These are phyloP conservation scores for Patagioenas fasciata DNA, from an alignment of 2,113 vertebrate species.

Conservation along the genomic window DNA sequence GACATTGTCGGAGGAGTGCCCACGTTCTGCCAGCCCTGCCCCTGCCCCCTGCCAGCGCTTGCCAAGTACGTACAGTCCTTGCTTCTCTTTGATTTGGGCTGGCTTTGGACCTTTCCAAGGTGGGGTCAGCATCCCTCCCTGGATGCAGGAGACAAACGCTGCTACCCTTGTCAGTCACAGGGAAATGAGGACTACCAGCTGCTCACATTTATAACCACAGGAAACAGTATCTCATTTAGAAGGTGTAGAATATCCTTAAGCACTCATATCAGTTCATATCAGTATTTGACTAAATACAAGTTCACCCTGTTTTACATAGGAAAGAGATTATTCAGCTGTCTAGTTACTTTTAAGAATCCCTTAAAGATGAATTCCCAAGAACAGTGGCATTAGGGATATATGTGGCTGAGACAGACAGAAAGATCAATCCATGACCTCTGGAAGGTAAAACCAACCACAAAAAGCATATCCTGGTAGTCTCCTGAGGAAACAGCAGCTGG, in stretches of 20 bases:
- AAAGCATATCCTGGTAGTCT: not conserved
- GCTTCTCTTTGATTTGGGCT: not conserved
- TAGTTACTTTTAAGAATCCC: not conserved
- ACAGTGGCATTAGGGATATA: not conserved
- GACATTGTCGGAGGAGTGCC: conserved; percentile 61
- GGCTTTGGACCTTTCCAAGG: not conserved
- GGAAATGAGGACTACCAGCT: not conserved
- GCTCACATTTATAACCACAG: not conserved
- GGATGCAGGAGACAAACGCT: not conserved
- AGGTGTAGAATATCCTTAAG: not conserved
- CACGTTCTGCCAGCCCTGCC: conserved; percentile 83
- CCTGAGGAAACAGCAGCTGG: not conserved
- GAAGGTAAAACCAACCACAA: not conserved
- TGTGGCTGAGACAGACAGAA: not conserved
- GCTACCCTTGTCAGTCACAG: not conserved
- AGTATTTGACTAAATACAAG: not conserved
- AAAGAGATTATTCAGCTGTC: not conserved
- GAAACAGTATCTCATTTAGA: not conserved
- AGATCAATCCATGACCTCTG: not conserved
- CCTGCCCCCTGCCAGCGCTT: conserved; percentile 84
- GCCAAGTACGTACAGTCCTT: conserved; percentile 83
- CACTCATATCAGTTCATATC: not conserved
- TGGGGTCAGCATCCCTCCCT: not conserved
- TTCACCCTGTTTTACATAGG: not conserved
- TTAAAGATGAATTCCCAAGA: not conserved